Conservation (phyloP, 1,140 invertebrate species). For the Drosophila sechellia region DNA sequence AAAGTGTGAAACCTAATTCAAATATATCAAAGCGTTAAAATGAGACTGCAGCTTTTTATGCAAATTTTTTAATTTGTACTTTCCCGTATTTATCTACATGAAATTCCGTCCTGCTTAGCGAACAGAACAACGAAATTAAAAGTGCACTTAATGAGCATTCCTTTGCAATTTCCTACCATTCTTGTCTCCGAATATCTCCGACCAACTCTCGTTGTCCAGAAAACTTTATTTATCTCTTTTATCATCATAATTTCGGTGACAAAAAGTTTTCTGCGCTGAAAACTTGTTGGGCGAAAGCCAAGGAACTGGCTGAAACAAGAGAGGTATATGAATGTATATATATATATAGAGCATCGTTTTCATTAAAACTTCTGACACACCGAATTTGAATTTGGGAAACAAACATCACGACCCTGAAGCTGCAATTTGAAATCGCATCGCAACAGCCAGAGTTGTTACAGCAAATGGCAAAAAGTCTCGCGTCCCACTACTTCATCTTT, state of each 20-base stretch:
- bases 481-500: conserved; percentile 59
- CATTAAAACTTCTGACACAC: conserved; percentile 68
- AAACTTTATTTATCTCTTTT: conserved; percentile 55
- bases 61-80: neutral
- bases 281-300: conserved; percentile 41
- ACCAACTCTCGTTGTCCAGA: conserved; percentile 8
- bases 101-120: neutral
- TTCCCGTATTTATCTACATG: neutral
- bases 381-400: conserved; percentile 37
- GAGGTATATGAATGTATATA: neutral
- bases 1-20: too few relatives aligned
- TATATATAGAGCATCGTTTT: conserved; percentile 37
- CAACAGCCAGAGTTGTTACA: conserved; percentile 2
- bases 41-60: neutral
- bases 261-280: conserved; percentile 47
- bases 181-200: conserved; percentile 1
- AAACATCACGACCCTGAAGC: conserved; percentile 25
- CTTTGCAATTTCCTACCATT: conserved; percentile 4
- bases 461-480: conserved; percentile 67
- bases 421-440: conserved; percentile 21
- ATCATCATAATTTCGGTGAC: conserved; percentile 69
- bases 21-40: too few relatives aligned
- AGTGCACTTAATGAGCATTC: conserved; percentile 30
- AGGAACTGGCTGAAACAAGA: conserved; percentile 16
- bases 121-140: conserved; percentile 2